Conservation (phyloP, 2,113 vertebrate species). For the Synchiropus splendidus region DNA sequence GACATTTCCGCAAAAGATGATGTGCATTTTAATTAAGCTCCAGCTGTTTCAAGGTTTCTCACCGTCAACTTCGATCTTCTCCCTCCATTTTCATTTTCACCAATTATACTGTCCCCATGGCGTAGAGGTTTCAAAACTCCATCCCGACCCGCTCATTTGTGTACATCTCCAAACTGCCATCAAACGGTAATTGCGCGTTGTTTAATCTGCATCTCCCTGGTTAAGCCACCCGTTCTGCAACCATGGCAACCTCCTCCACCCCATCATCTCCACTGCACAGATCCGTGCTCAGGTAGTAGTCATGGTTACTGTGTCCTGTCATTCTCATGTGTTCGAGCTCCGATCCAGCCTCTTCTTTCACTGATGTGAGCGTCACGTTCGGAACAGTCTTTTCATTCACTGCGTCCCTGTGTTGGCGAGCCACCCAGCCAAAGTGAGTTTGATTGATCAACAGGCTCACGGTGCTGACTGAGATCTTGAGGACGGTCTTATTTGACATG, state of each 20-base stretch:
- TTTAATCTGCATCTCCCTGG: constrained; percentile 21
- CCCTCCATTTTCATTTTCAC: too few species aligned
- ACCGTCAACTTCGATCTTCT: too few species aligned
- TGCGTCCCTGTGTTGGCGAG: too few species aligned
- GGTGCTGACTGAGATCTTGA: constrained; percentile 13
- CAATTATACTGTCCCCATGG: too few species aligned
- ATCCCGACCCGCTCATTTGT: too few species aligned
- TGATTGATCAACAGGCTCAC: constrained; percentile 16
- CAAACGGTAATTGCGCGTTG: constrained; percentile 2
- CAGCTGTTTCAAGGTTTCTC: too few species aligned
- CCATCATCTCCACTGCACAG: constrained; percentile 33
- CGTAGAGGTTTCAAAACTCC: too few species aligned
- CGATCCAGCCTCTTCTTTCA: too few species aligned
- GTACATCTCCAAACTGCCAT: too few species aligned
- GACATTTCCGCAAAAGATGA: not conserved
- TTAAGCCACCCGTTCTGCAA: constrained; percentile 30
- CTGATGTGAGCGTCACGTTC: too few species aligned
- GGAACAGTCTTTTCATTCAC: too few species aligned
- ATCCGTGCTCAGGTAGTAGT: constrained; percentile 44
- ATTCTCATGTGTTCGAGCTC: constrained; percentile 15
- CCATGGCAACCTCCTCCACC: constrained; percentile 48
- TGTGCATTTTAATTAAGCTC: too few species aligned
- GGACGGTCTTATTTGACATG: constrained; percentile 19
- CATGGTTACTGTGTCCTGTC: constrained; percentile 52
- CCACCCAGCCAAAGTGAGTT: constrained; percentile 42